Percentiles rank a stretch among this genome's conserved stretches.
These are phyloP conservation scores for Rynchops niger DNA, from an alignment of 2,113 vertebrate genomes.

Conservation along the genomic window DNA sequence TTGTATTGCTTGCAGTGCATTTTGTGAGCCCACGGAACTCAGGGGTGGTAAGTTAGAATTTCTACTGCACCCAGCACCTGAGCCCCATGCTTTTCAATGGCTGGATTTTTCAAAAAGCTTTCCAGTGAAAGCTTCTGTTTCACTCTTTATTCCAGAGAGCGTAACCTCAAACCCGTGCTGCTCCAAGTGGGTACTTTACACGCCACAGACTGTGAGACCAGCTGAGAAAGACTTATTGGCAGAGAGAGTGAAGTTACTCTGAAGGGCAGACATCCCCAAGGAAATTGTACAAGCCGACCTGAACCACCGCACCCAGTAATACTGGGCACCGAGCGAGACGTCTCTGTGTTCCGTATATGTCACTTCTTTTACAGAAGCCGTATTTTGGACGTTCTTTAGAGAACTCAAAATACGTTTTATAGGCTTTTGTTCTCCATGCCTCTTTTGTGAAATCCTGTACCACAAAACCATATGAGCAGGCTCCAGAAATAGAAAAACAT, in stretches of 20 bases:
- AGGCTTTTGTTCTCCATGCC: background rate
- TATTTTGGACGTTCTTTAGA: background rate
- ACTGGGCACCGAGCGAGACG: background rate
- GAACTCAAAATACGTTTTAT: background rate
- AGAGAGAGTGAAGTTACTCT: background rate
- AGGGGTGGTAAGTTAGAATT: background rate
- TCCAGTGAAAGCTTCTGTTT: background rate
- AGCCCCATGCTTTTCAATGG: background rate
- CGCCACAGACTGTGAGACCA: accelerated
- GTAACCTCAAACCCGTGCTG: background rate
- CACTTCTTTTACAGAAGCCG: background rate
- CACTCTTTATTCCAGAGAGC: background rate
- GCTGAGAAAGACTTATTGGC: background rate
- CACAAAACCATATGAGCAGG: background rate
- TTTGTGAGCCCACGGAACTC: background rate
- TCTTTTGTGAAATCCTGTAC: background rate
- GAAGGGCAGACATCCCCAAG: background rate
- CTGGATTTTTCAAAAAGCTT: background rate
- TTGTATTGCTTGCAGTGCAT: background rate
- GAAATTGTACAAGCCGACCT: background rate
- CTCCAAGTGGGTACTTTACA: background rate
- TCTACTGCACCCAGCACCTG: background rate
- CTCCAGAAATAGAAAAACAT: background rate
- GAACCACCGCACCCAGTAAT: background rate
- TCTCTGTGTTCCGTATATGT: background rate